Conservation (phyloP, 2,888 invertebrate genomes). For the Matsumyia berberina region DNA sequence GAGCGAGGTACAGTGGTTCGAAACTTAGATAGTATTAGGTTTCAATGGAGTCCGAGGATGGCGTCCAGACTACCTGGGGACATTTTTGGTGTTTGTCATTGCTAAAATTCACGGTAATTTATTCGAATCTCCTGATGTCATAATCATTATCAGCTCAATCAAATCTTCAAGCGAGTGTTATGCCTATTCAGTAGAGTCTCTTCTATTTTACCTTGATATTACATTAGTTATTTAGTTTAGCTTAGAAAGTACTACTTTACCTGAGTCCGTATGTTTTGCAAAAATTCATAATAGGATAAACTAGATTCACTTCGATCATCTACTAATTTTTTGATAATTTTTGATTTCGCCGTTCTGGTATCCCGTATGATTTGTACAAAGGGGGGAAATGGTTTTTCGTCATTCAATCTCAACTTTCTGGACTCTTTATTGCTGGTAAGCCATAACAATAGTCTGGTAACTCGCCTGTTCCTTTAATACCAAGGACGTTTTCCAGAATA, state of each 20-base stretch:
- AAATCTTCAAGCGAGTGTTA: too few species aligned
- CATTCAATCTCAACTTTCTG: slow-evolving; percentile 92
- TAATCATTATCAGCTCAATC: too few species aligned
- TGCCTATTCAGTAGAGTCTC: too few species aligned
- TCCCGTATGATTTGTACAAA: slow-evolving; percentile 94
- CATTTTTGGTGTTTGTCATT: too few species aligned
- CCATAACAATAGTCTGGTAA: slow-evolving; percentile 91
- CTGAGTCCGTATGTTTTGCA: slow-evolving; percentile 96
- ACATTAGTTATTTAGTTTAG: slow-evolving; percentile 77
- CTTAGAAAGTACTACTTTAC: slow-evolving; percentile 89
- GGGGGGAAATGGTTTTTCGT: slow-evolving; percentile 92
- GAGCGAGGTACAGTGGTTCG: too few species aligned
- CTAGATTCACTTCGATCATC: slow-evolving; percentile 98
- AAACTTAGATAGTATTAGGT: too few species aligned
- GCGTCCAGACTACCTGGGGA: too few species aligned
- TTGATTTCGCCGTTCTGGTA: slow-evolving; percentile 92
- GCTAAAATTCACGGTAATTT: too few species aligned
- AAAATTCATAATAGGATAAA: slow-evolving; percentile 98
- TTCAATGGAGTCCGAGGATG: too few species aligned
- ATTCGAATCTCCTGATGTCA: too few species aligned
- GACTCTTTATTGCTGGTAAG: slow-evolving; percentile 91
- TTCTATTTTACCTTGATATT: slow-evolving; percentile 66
- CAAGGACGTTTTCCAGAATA: slow-evolving; percentile 90
- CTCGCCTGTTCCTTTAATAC: slow-evolving; percentile 88
- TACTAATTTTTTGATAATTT: slow-evolving; percentile 94